Evolutionary conservation across 2,113 vertebrate species (phyloP), one percentile per base, ranked within the genome.

Genomic region (Halcyon malimbica): DNA sequence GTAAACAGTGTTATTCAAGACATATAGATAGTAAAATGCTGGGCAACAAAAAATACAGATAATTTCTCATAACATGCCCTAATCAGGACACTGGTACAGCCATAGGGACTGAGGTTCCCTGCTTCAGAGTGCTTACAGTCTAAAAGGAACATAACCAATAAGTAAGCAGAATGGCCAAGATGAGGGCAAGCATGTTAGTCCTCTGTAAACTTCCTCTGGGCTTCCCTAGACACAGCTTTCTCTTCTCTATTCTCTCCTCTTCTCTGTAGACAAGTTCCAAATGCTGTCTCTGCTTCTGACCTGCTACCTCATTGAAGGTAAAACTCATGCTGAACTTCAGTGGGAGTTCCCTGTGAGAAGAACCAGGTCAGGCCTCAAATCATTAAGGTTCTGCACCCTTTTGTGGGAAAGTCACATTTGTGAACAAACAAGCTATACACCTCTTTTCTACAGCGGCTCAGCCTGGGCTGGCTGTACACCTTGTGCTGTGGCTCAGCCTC

Each of bases 1-100:
- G 12, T 65, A 83, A 95, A 88, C 24, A 83, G 31, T 54, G 74
- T 92, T 74, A 70, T 83, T 83, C 89, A 31, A 93, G 62, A 41
- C 56, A 53, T 42, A 76, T 0, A 15, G 60, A 44, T 60, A 89
- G 53, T 60, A 80, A 64, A 94, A 96, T 41, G 35, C 78, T 88
- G 71, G 50, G 50, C 60, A 93, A 39, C 62, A 77, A 5, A 35
- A 93, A 84, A 71, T 57, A 64, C 3, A 89, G 76, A 83, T 63
- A 67, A 81, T 67, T 83, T 84, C 69, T 75, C 9, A 17, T 31
- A 78, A 69, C 28, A 24, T 21, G 53, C 31, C 64, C 83, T 90
- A 76, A 78, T 82, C 57, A 76, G 69, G 74, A 44, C 62, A 46
- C 48, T 83, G 48, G 57, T 62, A 74, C 31, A 70, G 62, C 89